These are phyloP conservation scores for Eupithecia subumbrata DNA, from an alignment of 2,888 invertebrate species.

Conservation along the genomic window DNA sequence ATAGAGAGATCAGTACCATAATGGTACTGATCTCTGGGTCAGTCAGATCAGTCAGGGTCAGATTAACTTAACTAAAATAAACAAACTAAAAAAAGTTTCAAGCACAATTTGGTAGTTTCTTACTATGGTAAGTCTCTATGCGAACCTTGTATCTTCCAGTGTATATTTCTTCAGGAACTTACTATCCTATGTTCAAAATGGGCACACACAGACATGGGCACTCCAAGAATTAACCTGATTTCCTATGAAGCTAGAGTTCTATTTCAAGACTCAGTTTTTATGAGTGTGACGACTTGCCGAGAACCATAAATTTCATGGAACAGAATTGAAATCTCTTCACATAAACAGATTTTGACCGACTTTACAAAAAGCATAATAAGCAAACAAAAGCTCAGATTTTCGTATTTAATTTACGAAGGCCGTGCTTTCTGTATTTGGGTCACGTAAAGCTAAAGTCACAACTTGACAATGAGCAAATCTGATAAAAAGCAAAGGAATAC, in stretches of 20 bases:
- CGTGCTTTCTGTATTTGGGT: constrained; percentile 33
- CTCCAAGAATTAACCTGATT: background rate
- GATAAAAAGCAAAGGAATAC: constrained; percentile 36
- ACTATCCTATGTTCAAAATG: background rate
- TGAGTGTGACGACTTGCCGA: constrained; percentile 30
- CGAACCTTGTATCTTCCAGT: background rate
- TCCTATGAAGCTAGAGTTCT: background rate
- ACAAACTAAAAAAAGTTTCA: background rate
- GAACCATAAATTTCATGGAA: constrained; percentile 8
- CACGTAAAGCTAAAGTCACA: constrained; percentile 39
- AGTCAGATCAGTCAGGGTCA: background rate
- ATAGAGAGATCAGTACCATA: too few relatives aligned
- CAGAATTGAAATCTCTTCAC: background rate
- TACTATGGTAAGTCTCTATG: background rate
- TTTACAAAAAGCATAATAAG: constrained; percentile 1
- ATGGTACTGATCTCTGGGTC: background rate
- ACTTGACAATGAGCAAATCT: constrained; percentile 41
- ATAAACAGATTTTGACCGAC: constrained; percentile 6
- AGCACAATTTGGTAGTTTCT: background rate
- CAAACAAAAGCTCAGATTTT: constrained; percentile 16
- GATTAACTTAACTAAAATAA: background rate
- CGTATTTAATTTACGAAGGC: constrained; percentile 33
- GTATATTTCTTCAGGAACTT: background rate
- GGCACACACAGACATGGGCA: background rate
- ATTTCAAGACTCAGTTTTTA: constrained; percentile 18